Base-by-base conservation (phyloP, 2,113 vertebrate genomes). In the Leucopternis melanops region DNA sequence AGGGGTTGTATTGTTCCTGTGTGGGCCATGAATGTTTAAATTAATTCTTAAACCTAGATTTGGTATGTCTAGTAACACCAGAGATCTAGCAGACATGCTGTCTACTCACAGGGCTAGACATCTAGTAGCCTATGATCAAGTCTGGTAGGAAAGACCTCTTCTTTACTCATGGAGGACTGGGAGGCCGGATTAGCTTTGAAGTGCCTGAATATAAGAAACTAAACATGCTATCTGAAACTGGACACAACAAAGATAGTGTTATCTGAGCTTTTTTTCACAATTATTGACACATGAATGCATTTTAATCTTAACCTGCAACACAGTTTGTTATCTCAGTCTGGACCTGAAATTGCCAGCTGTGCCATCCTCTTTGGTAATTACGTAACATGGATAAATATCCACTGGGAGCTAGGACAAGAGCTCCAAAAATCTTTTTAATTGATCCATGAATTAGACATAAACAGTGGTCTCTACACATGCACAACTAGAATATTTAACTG, bases 281-380 rank as follows among this genome's bases (percentile, higher is more conserved):
- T 91, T 82, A 54, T 45, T 88, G 71, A 17, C 66, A 74, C 38
- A 42, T 49, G 23, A 81, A 63, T 86, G n/a, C 52, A 55, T 90
- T 94, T 95, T 88, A 74, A 58, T 94, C 70, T 86, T 85, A 50
- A 94, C 36, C 34, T 91, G 58, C 29, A 63, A 31, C 22, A 65
- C 38, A 29, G n/a, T 92, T 90, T 87, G 34, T 91, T 87, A 54
- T 71, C 63, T 83, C 72, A 77, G 5, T 83, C 45, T 94, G 74
- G 45, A 65, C 55, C 34, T 88, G 79, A 86, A 92, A 71, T 45
- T 92, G 29, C 92, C 88, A 94, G 93, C 83, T 95, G 87, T 94
- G 87, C 47, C 92, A 72, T 67, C 58, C 40, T 81, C 38, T 95
- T 91, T 81, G 63, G 73, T 87, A 83, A 90, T 92, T 69, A 25